Percentiles rank a stretch among this genome's conserved stretches.
Evolutionary conservation across 2,797 vertebrate genomes (phyloP).

Genomic region (Chelidonichthys spinosus): DNA sequence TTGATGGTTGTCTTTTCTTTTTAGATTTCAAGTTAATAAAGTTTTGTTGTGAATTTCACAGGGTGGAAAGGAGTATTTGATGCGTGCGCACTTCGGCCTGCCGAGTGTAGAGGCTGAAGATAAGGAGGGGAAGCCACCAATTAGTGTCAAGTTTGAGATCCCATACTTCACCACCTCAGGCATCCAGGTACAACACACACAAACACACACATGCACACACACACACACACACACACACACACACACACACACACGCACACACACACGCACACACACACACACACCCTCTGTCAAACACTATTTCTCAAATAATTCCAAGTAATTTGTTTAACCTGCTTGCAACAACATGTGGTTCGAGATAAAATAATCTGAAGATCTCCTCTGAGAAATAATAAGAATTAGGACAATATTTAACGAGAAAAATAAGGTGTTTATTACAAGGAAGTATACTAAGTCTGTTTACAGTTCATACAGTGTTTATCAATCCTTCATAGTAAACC

Average conservation of each 20-base stretch:
- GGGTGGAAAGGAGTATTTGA: conserved; percentile 99
- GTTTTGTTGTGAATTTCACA: conserved; percentile 62
- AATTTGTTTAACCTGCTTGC: background rate
- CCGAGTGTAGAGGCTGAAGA: conserved; percentile 99
- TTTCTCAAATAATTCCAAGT: background rate
- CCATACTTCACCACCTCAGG: conserved; percentile 99
- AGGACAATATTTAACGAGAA: background rate
- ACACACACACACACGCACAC: background rate
- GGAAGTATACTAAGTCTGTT: conserved; percentile 13
- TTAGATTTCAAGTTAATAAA: too few species aligned
- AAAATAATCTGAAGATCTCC: background rate
- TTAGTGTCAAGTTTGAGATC: conserved; percentile 99
- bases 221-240: background rate
- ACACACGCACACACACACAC: background rate
- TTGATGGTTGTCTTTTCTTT: too few species aligned
- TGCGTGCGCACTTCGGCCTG: conserved; percentile 97
- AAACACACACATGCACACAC: background rate
- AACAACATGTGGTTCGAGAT: background rate
- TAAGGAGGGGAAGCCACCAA: conserved; percentile 98
- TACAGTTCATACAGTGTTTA: conserved; percentile 21
- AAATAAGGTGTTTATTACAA: conserved; percentile 10
- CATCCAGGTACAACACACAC: conserved; percentile 88
- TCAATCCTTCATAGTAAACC: conserved; percentile 17
- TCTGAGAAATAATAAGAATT: background rate
- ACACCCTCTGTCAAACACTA: background rate